Conservation (phyloP, 2,797 vertebrate genomes). For the Paguma larvata region DNA sequence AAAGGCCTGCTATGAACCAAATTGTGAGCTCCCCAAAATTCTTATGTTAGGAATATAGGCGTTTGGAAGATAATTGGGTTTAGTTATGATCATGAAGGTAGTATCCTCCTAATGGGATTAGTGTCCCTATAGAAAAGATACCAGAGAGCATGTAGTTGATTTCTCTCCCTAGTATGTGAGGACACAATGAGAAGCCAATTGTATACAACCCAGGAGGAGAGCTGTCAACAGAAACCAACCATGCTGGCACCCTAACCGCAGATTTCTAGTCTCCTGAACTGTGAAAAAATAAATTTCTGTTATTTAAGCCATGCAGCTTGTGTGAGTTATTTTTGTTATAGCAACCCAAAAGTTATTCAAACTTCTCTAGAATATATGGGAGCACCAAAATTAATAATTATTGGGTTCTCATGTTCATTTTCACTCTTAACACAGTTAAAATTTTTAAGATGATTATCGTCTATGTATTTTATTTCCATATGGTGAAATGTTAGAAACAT, state of each 20-base stretch:
- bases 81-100: background rate
- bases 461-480: constrained; percentile 17
- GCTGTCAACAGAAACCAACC: background rate
- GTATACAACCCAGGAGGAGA: background rate
- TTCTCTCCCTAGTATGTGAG: background rate
- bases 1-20: background rate
- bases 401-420: background rate
- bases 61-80: background rate
- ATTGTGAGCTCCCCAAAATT: background rate
- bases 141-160: background rate
- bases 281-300: background rate
- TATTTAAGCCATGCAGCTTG: background rate
- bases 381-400: background rate
- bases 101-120: background rate
- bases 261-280: background rate
- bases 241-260: background rate
- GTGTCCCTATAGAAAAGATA: background rate
- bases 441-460: constrained; percentile 21
- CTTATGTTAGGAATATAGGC: background rate
- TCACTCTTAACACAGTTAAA: background rate
- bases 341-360: background rate
- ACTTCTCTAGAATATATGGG: background rate
- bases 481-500: background rate
- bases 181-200: background rate
- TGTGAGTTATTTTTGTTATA: background rate